These are phyloP conservation scores for Saccostrea glomerata DNA, from an alignment of 1,140 invertebrate genomes.

Conservation along the genomic window DNA sequence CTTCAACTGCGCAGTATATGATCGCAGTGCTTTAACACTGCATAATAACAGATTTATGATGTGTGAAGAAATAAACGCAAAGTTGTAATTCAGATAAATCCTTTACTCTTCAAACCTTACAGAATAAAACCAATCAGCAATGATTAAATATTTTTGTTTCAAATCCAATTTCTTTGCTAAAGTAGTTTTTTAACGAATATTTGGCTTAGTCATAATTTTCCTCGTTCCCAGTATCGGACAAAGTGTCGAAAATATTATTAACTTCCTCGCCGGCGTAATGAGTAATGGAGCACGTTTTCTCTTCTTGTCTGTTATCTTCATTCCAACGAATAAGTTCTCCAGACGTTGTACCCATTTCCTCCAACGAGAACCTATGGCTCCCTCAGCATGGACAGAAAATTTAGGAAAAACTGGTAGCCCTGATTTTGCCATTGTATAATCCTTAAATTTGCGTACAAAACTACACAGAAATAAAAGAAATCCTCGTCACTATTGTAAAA, in stretches of 20 bases:
- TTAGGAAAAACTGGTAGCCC: conserved; percentile 42
- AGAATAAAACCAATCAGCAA: no score
- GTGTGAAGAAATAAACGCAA: no score
- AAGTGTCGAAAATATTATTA: conserved; percentile 46
- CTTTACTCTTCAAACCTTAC: no score
- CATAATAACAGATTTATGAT: no score
- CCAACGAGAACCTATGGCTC: conserved; percentile 42
- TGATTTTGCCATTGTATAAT: conserved; percentile 2
- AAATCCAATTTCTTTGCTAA: conserved; percentile 55
- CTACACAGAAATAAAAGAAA: not conserved
- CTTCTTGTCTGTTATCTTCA: conserved; percentile 42
- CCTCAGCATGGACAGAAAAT: conserved; percentile 34
- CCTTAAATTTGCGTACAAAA: no score
- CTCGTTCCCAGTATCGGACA: not conserved
- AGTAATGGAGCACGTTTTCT: conserved; percentile 50
- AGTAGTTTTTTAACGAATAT: no score
- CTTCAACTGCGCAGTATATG: no score
- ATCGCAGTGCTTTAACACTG: no score
- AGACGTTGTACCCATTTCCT: no score
- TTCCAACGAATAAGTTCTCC: conserved; percentile 50
- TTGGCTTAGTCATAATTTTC: conserved; percentile 47
- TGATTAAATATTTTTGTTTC: no score
- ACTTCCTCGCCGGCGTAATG: conserved; percentile 51
- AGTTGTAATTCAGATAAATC: no score
- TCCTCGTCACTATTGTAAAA: conserved; percentile 15